A percentile compares a stretch with the other conserved stretches of the same genome.
phyloP scores from a whole-genome alignment of 2,888 invertebrate genomes.

The Microdon myrmicae region DNA sequence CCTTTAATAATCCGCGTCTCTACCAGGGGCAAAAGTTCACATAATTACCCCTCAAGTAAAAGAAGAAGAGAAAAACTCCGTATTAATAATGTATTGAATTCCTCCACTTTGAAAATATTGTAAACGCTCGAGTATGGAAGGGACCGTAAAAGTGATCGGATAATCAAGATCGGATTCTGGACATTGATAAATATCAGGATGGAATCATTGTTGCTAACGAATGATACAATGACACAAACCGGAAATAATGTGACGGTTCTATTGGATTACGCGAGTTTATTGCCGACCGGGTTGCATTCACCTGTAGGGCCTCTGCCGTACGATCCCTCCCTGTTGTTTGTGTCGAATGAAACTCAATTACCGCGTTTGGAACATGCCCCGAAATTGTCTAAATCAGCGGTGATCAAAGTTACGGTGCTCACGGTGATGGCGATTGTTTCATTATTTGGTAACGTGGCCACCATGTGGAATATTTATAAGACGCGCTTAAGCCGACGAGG shows the following conservation, averaged over 20 bases:
- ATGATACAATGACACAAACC: slow-evolving; percentile 11
- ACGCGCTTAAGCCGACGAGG: slow-evolving; percentile 71
- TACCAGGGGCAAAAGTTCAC: too few species aligned
- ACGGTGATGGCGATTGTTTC: slow-evolving; percentile 78
- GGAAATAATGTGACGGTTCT: slow-evolving; percentile 22
- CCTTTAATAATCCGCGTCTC: too few species aligned
- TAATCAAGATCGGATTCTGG: too few species aligned
- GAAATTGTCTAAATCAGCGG: slow-evolving; percentile 71
- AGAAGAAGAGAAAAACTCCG: too few species aligned
- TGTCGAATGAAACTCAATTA: slow-evolving; percentile 30
- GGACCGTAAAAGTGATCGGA: too few species aligned
- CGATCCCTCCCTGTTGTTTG: slow-evolving; percentile 8
- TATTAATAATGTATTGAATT: too few species aligned
- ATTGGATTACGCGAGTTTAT: slow-evolving; percentile 21
- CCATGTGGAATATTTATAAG: slow-evolving; percentile 79
- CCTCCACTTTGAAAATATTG: too few species aligned
- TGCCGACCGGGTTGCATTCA: slow-evolving; percentile 6
- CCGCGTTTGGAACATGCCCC: slow-evolving; percentile 74
- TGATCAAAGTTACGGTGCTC: slow-evolving; percentile 76
- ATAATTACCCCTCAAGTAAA: too few species aligned
- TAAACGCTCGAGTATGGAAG: too few species aligned
- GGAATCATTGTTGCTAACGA: slow-evolving; percentile 10
- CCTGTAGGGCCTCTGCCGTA: too few species aligned
- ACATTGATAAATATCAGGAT: too few species aligned
- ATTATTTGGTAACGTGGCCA: slow-evolving; percentile 78